Base-by-base conservation (phyloP, 2,888 invertebrate genomes). In the Drosophila ezoana region DNA sequence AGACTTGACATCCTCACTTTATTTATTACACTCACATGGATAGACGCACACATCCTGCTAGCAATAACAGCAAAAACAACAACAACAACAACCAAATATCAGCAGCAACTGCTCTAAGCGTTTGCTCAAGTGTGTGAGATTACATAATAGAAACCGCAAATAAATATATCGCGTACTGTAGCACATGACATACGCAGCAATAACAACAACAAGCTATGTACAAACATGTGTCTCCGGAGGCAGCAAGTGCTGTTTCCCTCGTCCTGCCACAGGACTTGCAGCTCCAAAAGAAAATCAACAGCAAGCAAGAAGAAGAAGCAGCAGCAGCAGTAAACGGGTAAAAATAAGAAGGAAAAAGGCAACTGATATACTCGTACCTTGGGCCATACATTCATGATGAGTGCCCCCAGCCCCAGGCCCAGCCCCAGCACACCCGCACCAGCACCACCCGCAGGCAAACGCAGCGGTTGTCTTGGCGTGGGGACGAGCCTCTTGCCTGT, bases 91-190 rank as follows among this genome's bases (percentile, higher is more conserved):
- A 23, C 23, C 20, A 20, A 20, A 23, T 5, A 28, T 28, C 28
- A 28, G 28, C 8, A 28, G 28, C 28, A 28, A 28, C 2, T 33
- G 74, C 77, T 61, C 48, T 60, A 65, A 84, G 82, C 68, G 65
- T 61, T 71, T 71, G 41, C 63, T 75, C 71, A 72, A 68, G 69
- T 71, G 69, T 71, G 61, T 66, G 68, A 63, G 76, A 85, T 82
- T 82, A 76, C 74, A 72, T 78, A 88, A 86, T 79, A 68, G 73
- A 76, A 71, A 67, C 72, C 76, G 64, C 76, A 88, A 81, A 87
- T 87, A 89, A 87, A 85, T 88, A 79, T 64, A 85, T 64, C 72
- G 70, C 85, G 65, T 57, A 49, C 54, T 54, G 37, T 40, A 40
- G 60, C 54, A 52, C 65, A 63, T 59, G 71, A 71, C 79, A 76